A percentile compares a stretch with the other conserved stretches of the same genome.
Conservation (phyloP, 2,113 vertebrate species). For the Misgurnus mizolepis region DNA sequence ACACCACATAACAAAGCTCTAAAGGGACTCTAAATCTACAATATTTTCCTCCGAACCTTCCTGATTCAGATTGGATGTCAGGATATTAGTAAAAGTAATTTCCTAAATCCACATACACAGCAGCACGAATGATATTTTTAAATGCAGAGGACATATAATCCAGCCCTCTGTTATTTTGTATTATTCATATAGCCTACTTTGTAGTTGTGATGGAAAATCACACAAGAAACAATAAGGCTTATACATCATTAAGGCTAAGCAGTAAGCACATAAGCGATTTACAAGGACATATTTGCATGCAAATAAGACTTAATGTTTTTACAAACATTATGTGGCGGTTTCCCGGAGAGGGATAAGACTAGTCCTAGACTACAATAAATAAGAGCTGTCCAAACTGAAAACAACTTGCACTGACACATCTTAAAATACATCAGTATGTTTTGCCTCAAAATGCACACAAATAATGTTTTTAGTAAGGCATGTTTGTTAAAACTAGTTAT, state of each 20-base stretch:
- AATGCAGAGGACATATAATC: not conserved
- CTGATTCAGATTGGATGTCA: not conserved
- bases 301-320: conserved; percentile 19
- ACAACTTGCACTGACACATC: too few relatives aligned
- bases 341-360: too few relatives aligned
- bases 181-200: not conserved
- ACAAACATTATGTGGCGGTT: conserved; percentile 12
- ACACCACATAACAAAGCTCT: not conserved
- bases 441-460: too few relatives aligned
- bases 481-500: too few relatives aligned
- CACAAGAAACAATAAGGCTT: conserved; percentile 26
- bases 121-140: not conserved
- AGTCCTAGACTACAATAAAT: too few relatives aligned
- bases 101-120: not conserved
- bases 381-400: too few relatives aligned
- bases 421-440: too few relatives aligned
- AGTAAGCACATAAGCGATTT: not conserved
- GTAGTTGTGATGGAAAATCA: conserved; percentile 11
- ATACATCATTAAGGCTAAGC: conserved; percentile 29
- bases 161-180: not conserved
- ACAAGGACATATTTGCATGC: conserved; percentile 20
- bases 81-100: conserved; percentile 1
- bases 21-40: not conserved
- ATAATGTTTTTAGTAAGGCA: too few relatives aligned
- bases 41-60: not conserved